Evolutionary conservation across 1,140 invertebrate genomes (phyloP).

Genomic region (Conus betulinus): DNA sequence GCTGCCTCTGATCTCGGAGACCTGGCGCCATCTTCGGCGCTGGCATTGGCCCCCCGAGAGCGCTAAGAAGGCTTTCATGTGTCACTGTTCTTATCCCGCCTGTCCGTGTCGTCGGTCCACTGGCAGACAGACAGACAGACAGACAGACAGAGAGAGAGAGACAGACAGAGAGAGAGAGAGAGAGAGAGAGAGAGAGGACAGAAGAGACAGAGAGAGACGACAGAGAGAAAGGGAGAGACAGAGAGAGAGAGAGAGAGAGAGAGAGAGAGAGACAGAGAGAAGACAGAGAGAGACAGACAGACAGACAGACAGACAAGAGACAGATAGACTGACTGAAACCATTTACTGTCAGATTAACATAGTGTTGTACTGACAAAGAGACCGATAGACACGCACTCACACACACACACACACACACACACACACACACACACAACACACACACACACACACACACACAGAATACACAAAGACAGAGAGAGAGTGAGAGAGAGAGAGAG

Average conservation of each 20-base stretch:
- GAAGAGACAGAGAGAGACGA: slow-evolving; percentile 12
- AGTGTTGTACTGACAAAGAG: no score
- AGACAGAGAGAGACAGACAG: no score
- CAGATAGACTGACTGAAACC: no score
- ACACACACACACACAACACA: no score
- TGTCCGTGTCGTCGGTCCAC: neutral
- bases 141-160: neutral
- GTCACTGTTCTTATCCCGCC: neutral
- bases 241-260: slow-evolving; percentile 30
- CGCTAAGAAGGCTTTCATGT: neutral
- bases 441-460: no score
- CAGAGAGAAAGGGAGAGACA: slow-evolving; percentile 27
- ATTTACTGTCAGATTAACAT: no score
- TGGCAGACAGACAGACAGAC: neutral
- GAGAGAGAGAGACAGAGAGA: neutral
- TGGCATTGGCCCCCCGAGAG: neutral
- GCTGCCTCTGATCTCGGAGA: neutral
- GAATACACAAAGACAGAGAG: neutral
- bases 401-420: no score
- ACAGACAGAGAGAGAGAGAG: neutral
- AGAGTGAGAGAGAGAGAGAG: slow-evolving; percentile 26
- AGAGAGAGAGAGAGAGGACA: slow-evolving; percentile 4
- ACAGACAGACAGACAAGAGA: no score
- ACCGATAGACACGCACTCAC: no score
- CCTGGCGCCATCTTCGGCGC: neutral